A percentile compares a stretch with the other conserved stretches of the same genome.
These are phyloP conservation scores for Pseudonaja textilis DNA, from an alignment of 2,113 vertebrate genomes.

Conservation along the genomic window DNA sequence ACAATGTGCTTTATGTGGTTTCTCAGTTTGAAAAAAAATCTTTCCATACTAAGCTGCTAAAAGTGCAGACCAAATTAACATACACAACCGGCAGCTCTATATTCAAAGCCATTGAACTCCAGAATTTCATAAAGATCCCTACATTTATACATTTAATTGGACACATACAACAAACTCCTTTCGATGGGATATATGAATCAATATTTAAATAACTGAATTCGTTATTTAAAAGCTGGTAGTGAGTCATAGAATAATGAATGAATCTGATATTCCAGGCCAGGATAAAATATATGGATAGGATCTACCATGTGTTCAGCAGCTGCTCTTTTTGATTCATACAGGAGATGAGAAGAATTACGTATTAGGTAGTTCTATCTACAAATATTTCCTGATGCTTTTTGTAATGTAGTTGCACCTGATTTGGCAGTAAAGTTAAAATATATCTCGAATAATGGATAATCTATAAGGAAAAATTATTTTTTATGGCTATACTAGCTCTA, in stretches of 20 bases:
- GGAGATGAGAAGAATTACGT: not conserved
- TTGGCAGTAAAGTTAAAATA: not conserved
- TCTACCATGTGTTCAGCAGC: conserved; percentile 11
- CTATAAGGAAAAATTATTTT: not conserved
- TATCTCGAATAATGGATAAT: not conserved
- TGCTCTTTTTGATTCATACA: not conserved
- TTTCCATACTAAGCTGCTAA: not conserved
- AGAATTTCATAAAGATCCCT: not conserved
- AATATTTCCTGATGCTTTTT: not conserved
- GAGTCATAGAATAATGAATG: not conserved
- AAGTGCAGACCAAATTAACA: not conserved
- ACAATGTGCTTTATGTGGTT: not conserved
- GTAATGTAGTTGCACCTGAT: not conserved
- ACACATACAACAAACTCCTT: not conserved
- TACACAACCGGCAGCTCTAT: not conserved
- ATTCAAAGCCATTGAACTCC: not conserved
- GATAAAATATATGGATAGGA: not conserved
- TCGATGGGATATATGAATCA: not conserved
- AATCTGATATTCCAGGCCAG: not conserved
- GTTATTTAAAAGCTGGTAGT: not conserved
- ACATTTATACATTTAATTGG: not conserved
- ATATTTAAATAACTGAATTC: not conserved
- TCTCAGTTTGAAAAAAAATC: not conserved
- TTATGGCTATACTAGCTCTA: not conserved
- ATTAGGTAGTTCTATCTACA: not conserved